These are phyloP conservation scores for Lamellibrachia luymesi DNA, from an alignment of 1,140 invertebrate species.

Conservation along the genomic window DNA sequence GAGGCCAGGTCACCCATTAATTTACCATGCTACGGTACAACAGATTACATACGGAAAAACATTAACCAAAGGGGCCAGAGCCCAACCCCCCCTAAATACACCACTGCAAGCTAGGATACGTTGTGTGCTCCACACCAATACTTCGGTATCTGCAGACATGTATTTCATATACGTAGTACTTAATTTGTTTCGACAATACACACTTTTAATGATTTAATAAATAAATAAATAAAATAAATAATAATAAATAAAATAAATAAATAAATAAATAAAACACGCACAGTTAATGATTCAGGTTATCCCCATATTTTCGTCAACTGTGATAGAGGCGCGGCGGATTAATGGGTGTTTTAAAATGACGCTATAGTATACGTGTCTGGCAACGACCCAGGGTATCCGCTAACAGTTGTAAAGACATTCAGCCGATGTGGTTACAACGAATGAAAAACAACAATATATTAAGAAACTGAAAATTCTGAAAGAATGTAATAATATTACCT, in stretches of 20 bases:
- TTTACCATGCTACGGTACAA: no score
- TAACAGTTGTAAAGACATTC: no score
- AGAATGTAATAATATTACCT: neutral
- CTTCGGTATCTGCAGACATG: neutral
- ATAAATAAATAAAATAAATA: neutral
- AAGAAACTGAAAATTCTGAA: neutral
- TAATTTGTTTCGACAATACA: neutral
- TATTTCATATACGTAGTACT: neutral
- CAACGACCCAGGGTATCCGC: neutral
- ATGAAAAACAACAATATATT: neutral
- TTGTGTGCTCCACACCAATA: no score
- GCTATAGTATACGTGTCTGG: neutral
- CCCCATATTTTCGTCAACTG: neutral
- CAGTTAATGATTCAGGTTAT: neutral
- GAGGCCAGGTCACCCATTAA: no score
- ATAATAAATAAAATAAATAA: no score
- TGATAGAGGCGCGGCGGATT: neutral
- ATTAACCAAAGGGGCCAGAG: no score
- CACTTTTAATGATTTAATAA: neutral
- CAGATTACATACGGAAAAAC: no score
- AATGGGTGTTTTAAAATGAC: neutral
- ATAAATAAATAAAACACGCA: neutral
- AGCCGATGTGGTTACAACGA: neutral
- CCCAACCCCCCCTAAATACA: no score
- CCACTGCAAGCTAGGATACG: no score